Percentiles rank a stretch among this genome's conserved stretches.
Conservation (phyloP, 2,797 vertebrate genomes). For the Galagoides demidoff region DNA sequence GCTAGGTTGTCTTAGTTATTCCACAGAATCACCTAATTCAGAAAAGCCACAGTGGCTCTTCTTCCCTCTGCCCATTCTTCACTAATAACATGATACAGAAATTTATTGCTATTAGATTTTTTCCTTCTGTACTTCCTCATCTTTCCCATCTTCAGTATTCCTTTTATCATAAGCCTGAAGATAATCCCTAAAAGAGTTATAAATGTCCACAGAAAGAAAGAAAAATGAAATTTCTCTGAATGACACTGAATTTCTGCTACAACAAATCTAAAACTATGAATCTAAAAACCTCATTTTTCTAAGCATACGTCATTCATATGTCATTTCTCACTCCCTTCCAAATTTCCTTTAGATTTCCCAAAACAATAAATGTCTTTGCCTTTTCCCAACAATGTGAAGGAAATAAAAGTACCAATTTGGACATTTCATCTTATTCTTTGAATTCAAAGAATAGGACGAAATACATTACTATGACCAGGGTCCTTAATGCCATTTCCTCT, state of each 20-base stretch:
- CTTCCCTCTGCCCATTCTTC: background rate
- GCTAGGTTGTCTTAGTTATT: background rate
- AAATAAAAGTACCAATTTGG: background rate
- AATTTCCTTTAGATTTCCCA: conserved; percentile 6
- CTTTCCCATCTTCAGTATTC: background rate
- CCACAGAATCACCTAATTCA: background rate
- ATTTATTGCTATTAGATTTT: background rate
- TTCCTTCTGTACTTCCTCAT: background rate
- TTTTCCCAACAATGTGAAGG: background rate
- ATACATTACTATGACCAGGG: background rate
- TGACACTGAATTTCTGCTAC: background rate
- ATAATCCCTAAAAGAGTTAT: background rate
- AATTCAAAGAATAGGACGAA: background rate
- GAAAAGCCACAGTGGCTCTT: background rate
- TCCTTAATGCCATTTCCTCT: background rate
- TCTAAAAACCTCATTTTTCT: conserved; percentile 9
- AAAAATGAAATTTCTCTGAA: background rate
- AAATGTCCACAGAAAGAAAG: background rate
- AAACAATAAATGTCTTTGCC: background rate
- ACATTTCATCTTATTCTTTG: background rate
- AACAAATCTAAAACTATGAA: background rate
- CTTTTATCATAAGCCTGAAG: background rate
- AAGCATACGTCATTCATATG: background rate
- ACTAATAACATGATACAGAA: background rate
- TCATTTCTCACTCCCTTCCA: conserved; percentile 7